Evolutionary conservation across 1,140 invertebrate species (phyloP), one percentile per base, ranked within the genome.

Genomic region (Zaprionus kolodkinae): DNA sequence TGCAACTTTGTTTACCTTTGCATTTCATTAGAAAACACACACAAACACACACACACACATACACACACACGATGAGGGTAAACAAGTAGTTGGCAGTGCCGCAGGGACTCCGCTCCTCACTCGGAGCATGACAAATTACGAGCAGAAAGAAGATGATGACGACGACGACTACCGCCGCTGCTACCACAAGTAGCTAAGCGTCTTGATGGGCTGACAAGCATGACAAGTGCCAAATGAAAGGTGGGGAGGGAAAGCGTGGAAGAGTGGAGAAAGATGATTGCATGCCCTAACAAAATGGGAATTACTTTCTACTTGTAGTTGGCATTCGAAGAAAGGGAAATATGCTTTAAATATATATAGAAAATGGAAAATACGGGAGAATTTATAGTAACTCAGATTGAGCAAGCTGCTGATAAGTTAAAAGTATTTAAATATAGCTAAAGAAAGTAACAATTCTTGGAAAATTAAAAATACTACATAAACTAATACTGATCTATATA

Each of bases 1-100:
- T 55, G 17, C 61, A 15, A 38, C 65, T 56, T 74, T 85, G 80
- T 89, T 87, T 81, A 78, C 85, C 85, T 88, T 88, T 88, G 78
- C 72, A 88, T 89, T 88, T 90, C 85, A 89, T 85, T 89, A 88
- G 5, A 50, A 89, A 85, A 88, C 78, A 89, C 21, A 21, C 21
- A 21, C 21, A 89, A 85, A 88, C 78, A 89, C 21, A 21, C 21
- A 21, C 21, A 21, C 21, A 21, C 21, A 21, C 21, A 21, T 1
- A 21, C 21, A 21, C 21, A 21, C 21, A 21, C 70, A 81, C 75
- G 71, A 17, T 48, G 72, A 78, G 45, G 17, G 45, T 50, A 50
- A 50, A 50, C 45, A 50, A 50, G 45, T 45, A 50, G 45, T 45
- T 45, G 7, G n/a, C 40, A 43, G 9, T 10, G 45, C 45, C 45